Evolutionary conservation across 1,140 invertebrate genomes (phyloP).

Genomic region (Elymnias hypermnestra): DNA sequence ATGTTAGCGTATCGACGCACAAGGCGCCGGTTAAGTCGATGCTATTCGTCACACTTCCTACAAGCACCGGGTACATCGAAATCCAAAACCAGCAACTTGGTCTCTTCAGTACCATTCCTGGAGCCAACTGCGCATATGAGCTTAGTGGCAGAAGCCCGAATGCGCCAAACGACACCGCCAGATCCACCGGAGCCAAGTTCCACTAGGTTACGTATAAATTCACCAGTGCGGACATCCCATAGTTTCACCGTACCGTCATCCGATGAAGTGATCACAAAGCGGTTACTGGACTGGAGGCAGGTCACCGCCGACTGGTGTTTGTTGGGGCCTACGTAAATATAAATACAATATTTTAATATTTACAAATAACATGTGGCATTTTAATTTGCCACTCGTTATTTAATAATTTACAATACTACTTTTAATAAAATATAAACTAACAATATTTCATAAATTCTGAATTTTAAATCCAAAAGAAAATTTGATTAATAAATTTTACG

Average conservation of each 20-base stretch:
- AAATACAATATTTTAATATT: too few species aligned
- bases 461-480: too few species aligned
- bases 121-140: constrained; percentile 98
- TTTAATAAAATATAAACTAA: too few species aligned
- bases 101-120: constrained; percentile 98
- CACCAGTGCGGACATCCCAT: constrained; percentile 97
- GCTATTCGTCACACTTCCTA: constrained; percentile 75
- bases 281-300: constrained; percentile 97
- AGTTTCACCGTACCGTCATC: constrained; percentile 99
- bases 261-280: constrained; percentile 99
- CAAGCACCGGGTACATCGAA: constrained; percentile 91
- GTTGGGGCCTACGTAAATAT: constrained; percentile 85
- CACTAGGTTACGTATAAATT: constrained; percentile 97
- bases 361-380: too few species aligned
- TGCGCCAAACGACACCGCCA: constrained; percentile 99
- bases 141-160: constrained; percentile 95
- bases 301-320: constrained; percentile 99
- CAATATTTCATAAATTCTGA: too few species aligned
- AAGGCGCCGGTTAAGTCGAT: constrained; percentile 65
- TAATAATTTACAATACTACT: too few species aligned
- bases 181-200: constrained; percentile 95
- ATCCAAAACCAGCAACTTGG: constrained; percentile 97
- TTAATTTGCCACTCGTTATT: too few species aligned
- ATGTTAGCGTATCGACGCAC: constrained; percentile 64
- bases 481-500: too few species aligned